Evolutionary conservation across 2,113 vertebrate species (phyloP).

Genomic region (Dicaeum eximium): DNA sequence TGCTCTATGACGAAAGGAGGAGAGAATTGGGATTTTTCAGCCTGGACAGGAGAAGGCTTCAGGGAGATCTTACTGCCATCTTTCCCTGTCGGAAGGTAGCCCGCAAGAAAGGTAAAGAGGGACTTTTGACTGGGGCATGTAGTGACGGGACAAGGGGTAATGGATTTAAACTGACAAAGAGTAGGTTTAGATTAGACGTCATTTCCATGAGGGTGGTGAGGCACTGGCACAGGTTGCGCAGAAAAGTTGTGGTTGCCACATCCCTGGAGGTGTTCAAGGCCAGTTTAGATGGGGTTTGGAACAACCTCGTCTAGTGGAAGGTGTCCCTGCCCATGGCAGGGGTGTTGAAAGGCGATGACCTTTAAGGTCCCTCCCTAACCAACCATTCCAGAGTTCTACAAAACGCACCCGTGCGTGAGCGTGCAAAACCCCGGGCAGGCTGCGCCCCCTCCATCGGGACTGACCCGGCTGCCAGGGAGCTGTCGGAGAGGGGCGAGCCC

Average conservation of each 20-base stretch:
- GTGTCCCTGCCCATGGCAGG: background rate
- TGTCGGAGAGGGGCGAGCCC: background rate
- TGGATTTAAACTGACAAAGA: background rate
- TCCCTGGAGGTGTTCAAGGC: background rate
- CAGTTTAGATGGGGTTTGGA: background rate
- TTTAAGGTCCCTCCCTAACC: background rate
- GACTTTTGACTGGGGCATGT: background rate
- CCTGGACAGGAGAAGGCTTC: background rate
- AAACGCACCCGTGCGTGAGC: background rate
- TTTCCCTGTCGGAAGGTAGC: background rate
- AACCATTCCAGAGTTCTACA: background rate
- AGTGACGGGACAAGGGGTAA: background rate
- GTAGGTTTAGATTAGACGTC: background rate
- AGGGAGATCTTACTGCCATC: background rate
- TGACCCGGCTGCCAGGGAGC: accelerated
- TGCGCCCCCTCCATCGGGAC: background rate
- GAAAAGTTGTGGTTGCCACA: background rate
- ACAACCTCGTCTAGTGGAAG: background rate
- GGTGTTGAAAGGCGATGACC: background rate
- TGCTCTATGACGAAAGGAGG: background rate
- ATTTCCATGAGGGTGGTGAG: background rate
- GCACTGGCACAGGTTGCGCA: background rate
- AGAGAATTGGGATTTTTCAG: background rate
- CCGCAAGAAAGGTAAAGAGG: background rate
- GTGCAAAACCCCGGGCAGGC: background rate